phyloP scores from a whole-genome alignment of 2,888 invertebrate species.

The Noctua pronuba region DNA sequence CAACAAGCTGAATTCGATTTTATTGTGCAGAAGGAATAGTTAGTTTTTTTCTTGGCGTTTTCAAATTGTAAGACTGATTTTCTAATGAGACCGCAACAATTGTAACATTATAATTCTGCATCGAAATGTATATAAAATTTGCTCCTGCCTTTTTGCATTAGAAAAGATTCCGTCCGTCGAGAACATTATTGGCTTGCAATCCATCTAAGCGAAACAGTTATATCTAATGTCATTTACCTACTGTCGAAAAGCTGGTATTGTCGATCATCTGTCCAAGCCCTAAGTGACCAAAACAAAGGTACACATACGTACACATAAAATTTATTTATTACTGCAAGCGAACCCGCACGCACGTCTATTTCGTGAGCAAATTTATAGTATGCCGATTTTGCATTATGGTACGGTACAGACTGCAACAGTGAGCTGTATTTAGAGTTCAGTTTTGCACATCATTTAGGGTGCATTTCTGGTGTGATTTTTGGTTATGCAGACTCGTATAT shows the following conservation, averaged over 20 bases:
- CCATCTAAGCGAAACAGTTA: too few species aligned
- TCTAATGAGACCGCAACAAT: too few species aligned
- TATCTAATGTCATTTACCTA: too few species aligned
- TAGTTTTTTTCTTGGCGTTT: too few species aligned
- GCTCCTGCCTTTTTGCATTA: too few species aligned
- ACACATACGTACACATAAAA: slow-evolving; percentile 79
- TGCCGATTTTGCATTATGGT: slow-evolving; percentile 83
- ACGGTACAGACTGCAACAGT: slow-evolving; percentile 73
- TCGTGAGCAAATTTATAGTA: slow-evolving; percentile 85
- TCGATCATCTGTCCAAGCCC: slow-evolving; percentile 19
- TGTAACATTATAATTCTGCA: neutral
- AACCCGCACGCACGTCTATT: slow-evolving; percentile 86
- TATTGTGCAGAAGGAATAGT: neutral
- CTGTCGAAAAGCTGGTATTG: neutral
- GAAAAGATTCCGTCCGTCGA: too few species aligned
- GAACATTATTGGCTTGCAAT: too few species aligned
- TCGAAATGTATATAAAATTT: neutral
- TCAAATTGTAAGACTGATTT: too few species aligned
- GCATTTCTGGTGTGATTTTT: neutral
- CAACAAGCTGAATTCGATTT: neutral
- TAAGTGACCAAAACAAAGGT: slow-evolving; percentile 75
- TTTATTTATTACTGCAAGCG: slow-evolving; percentile 85
- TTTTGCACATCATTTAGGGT: slow-evolving; percentile 39
- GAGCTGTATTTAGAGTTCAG: slow-evolving; percentile 61
- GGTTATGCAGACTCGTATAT: neutral